Conservation (phyloP, 2,797 vertebrate genomes). For the Parauchenoglanis punctatus region DNA sequence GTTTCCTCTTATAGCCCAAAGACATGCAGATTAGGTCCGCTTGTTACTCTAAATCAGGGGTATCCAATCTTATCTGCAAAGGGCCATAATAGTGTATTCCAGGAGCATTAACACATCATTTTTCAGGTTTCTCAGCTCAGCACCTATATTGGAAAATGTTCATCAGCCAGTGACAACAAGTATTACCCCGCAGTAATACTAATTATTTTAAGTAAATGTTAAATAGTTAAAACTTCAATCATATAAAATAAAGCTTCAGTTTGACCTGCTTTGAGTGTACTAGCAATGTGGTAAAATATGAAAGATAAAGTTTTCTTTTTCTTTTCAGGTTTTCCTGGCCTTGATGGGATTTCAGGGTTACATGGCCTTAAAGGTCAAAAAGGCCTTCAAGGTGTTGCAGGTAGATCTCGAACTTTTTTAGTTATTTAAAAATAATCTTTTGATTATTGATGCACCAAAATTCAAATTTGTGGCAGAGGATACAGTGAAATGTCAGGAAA, state of each 20-base stretch:
- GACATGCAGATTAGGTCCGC: no score
- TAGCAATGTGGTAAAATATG: not conserved
- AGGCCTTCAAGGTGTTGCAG: conserved; percentile 83
- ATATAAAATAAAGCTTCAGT: not conserved
- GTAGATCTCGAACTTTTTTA: conserved; percentile 65
- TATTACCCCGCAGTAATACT: not conserved
- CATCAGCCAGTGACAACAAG: not conserved
- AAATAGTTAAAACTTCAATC: not conserved
- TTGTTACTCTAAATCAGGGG: no score
- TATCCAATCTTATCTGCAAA: no score
- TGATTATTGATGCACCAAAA: not conserved
- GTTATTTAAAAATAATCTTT: not conserved
- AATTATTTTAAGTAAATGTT: not conserved
- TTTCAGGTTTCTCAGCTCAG: not conserved
- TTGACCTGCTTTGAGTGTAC: not conserved
- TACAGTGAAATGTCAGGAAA: not conserved
- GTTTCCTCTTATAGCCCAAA: no score
- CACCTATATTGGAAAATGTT: not conserved
- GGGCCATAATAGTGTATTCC: not conserved
- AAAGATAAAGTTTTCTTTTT: conserved; percentile 36
- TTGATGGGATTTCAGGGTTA: conserved; percentile 84
- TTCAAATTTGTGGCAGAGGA: not conserved
- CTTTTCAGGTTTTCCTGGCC: conserved; percentile 82
- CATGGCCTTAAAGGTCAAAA: conserved; percentile 89
- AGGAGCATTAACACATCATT: not conserved